Conservation (phyloP, 2,888 invertebrate species). For the Sarcophaga rosellei region DNA sequence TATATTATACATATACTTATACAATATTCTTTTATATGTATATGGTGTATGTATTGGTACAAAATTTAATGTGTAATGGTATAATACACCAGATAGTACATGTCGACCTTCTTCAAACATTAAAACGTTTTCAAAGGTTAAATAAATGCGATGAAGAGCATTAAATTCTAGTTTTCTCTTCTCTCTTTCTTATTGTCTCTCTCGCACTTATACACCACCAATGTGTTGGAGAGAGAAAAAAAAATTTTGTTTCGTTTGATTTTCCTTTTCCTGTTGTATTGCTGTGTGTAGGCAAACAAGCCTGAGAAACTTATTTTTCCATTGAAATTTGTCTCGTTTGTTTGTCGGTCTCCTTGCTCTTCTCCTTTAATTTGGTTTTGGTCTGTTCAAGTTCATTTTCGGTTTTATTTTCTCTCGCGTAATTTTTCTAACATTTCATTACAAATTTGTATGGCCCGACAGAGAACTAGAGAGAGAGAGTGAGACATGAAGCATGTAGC, state of each 20-base stretch:
- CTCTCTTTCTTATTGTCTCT: background rate
- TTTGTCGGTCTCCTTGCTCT: no score
- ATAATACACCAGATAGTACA: background rate
- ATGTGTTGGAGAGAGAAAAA: background rate
- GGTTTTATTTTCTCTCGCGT: background rate
- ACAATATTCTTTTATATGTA: background rate
- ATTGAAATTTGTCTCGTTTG: no score
- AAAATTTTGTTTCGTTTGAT: background rate
- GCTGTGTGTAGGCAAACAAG: no score
- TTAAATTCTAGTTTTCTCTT: background rate
- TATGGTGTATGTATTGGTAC: background rate
- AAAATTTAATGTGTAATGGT: background rate
- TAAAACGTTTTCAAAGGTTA: conserved; percentile 36
- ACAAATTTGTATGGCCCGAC: background rate
- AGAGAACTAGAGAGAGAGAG: background rate
- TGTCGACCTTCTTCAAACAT: background rate
- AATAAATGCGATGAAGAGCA: background rate
- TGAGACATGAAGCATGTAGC: background rate
- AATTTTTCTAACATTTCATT: background rate
- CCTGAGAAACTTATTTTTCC: no score
- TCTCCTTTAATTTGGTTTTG: no score
- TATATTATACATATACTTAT: background rate
- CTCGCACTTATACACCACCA: background rate
- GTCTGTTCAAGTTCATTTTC: background rate
- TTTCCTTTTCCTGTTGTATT: background rate